Base-by-base conservation (phyloP, 2,888 invertebrate species). In the Deilephila elpenor region DNA sequence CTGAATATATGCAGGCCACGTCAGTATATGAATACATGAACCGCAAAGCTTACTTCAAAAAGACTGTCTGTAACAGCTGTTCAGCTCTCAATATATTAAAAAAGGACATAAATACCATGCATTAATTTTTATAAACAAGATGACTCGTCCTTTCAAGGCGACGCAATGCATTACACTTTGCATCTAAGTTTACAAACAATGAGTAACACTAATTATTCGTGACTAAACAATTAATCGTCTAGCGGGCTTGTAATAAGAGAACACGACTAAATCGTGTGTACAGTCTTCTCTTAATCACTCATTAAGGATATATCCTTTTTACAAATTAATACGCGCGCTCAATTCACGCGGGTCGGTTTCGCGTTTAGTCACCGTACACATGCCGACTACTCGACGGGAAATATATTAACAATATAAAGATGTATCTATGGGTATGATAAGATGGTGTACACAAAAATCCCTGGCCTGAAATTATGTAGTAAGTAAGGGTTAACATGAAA, bases 281-380 rank as follows among this genome's bases (percentile, higher is more conserved):
- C 70, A 84, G 83, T 88, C 89, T 89, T 90, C 79, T 84, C 86
- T 91, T 91, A 91, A 91, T 91, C 86, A 91, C 81, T 92, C 89
- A 93, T 93, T 92, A 89, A 93, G 93, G 92, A 93, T 92, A 89
- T 93, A 89, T 93, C 93, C 93, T 93, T 89, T 92, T 90, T 88
- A 92, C 85, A 83, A 92, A 93, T 92, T 90, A 88, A 85, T 88
- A 83, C 85, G 92, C 90, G 91, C 78, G 84, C 89, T 88, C 90
- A 87, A 88, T 89, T 90, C 88, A 87, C 86, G 84, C 64, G 71
- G 56, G 19, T 59, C 44, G 70, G 73, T 71, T 59, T 73, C 44
- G 73, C 71, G 70, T 71, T 59, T 71, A 60, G 37, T 59, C 60
- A 59, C 61, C 71, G 82, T 88, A 79, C 88, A 82, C 74, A 86